A percentile compares a stretch with the other conserved stretches of the same genome.
Evolutionary conservation across 2,797 vertebrate species (phyloP).

Genomic region (Scolopax bukidnonensis): DNA sequence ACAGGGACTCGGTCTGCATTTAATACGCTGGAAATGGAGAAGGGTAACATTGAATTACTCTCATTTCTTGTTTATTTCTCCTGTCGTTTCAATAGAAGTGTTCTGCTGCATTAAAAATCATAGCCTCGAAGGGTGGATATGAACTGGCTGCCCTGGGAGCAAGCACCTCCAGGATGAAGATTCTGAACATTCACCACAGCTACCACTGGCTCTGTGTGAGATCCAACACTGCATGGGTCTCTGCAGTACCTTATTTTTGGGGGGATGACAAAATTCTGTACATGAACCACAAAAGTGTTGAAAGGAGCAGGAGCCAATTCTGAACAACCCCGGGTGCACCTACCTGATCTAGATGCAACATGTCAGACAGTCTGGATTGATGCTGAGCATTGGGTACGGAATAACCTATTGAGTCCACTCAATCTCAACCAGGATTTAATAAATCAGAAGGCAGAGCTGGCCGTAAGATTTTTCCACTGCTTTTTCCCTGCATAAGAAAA

Average conservation of each 20-base stretch:
- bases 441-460: neutral
- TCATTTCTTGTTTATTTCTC: neutral
- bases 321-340: neutral
- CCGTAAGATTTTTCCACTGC: neutral
- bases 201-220: neutral
- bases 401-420: neutral
- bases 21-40: neutral
- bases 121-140: neutral
- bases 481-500: neutral
- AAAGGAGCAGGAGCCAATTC: neutral
- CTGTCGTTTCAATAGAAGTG: neutral
- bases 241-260: neutral
- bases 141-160: neutral
- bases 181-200: neutral
- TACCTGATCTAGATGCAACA: neutral
- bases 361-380: neutral
- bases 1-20: neutral
- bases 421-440: neutral
- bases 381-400: neutral
- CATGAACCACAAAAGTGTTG: neutral
- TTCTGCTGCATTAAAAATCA: neutral
- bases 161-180: neutral
- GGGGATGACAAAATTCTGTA: neutral
- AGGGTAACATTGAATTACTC: neutral
- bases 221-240: neutral